Evolutionary conservation across 2,888 invertebrate species (phyloP), one percentile per base, ranked within the genome.

Genomic region (Tachina grossa): DNA sequence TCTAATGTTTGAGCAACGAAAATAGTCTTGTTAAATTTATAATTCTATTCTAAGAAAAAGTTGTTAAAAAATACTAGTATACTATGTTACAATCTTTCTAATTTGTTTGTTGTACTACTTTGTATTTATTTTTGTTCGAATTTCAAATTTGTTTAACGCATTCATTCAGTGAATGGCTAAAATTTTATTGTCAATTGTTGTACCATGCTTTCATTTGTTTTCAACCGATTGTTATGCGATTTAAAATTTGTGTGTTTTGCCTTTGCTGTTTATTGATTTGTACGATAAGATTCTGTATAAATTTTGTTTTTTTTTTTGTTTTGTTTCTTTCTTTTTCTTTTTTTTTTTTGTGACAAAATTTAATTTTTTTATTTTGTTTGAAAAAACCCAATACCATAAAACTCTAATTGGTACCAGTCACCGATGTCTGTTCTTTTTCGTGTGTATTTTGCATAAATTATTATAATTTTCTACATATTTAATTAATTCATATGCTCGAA

Each of bases 381-480:
- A 53, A 72, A 83, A 69, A 79, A 45, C 3, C 61, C 59, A 41
- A 76, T 69, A 61, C 53, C 19, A n/a, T 1, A 53, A 65, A 16
- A 66, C 19, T 74, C 13, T 45, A 51, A 72, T 83, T 76, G 79
- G 85, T 85, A 85, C 85, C 85, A 85, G 83, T 65, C 83, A 47
- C 45, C 83, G 76, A 85, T 79, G 53, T 83, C 82, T 57, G 75
- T 61, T 71, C 75, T 65, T n/a, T 53, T 43, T 31, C 22, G 6
- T 47, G 47, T 47, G 1, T 63, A 22, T 53, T 69, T 71, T 71
- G 61, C 51, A n/a, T 61, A 61, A 61, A 69, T 75, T 75, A 63
- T 69, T 51, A 51, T 43, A 55, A 55, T 61, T 71, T 83, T 83
- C 55, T 72, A 61, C 51, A 78, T 83, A 66, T 78, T 72, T 66